Percentiles rank a stretch among this genome's conserved stretches.
Evolutionary conservation across 2,888 invertebrate species (phyloP).

Genomic region (Gymnocheta viridis): DNA sequence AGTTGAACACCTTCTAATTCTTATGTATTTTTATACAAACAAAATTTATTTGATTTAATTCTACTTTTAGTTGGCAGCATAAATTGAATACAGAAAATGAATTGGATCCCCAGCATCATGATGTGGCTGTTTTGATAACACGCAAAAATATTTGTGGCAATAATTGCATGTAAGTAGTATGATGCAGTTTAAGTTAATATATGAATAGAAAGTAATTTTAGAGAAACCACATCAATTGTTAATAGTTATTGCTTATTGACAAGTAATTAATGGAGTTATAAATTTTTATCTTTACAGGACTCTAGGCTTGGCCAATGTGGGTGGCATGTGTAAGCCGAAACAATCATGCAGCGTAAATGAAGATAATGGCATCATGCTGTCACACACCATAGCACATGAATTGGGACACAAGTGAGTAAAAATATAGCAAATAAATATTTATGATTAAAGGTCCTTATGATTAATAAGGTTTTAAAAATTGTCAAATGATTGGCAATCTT

Average conservation of each 20-base stretch:
- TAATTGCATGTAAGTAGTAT: slow-evolving; percentile 81
- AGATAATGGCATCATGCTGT: slow-evolving; percentile 93
- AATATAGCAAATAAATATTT: neutral
- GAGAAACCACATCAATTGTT: too few relatives aligned
- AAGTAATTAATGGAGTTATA: neutral
- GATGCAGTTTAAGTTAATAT: too few relatives aligned
- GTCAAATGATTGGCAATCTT: too few relatives aligned
- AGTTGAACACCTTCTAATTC: too few relatives aligned
- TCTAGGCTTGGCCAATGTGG: slow-evolving; percentile 93
- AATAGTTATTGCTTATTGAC: neutral
- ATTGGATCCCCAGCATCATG: slow-evolving; percentile 93
- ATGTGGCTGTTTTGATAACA: slow-evolving; percentile 93
- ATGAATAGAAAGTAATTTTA: too few relatives aligned
- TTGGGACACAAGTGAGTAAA: slow-evolving; percentile 93
- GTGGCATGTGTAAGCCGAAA: slow-evolving; percentile 93
- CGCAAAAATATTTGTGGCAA: slow-evolving; percentile 88
- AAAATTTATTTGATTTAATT: neutral
- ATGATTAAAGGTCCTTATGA: too few relatives aligned
- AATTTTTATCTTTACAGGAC: slow-evolving; percentile 83
- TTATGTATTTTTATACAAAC: too few relatives aligned
- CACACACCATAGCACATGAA: slow-evolving; percentile 95
- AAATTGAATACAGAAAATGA: slow-evolving; percentile 89
- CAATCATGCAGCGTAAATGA: slow-evolving; percentile 95
- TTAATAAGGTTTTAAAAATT: too few relatives aligned
- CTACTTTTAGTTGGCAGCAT: slow-evolving; percentile 86